Evolutionary conservation across 2,113 vertebrate species (phyloP), one percentile per base, ranked within the genome.

Genomic region (Forbesichthys papilliferus): DNA sequence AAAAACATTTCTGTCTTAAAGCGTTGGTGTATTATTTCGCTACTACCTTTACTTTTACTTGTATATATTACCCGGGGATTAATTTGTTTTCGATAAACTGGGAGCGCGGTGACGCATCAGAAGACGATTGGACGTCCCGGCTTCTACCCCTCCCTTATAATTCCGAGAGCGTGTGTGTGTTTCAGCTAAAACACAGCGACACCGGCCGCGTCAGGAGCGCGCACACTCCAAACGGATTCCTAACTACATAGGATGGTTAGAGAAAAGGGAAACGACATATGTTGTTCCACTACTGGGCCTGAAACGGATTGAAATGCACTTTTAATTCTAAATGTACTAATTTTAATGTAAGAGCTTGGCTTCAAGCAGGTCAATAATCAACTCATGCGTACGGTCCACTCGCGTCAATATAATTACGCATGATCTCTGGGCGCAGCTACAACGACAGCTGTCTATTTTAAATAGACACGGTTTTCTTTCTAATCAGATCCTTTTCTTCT

Each of bases 121-220:
- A 87, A 93, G 88, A 92, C 92, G 94, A 98, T 99, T 98, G 98
- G 96, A 93, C 94, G 91, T 91, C 86, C 89, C 88, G 93, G 88
- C 84, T 86, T 90, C 92, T 91, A 94, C 93, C 95, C 98, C 98
- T 96, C 95, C 97, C 96, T 96, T 95, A 94, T 95, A 94, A 95
- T 95, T 95, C 95, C 93, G 94, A 90, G 89, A 90, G 91, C 93
- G 94, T 90, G 93, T 91, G 90, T 93, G 90, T 93, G 94, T 93
- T 95, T 27, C 27, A 27, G 27, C 94, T 95, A 92, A 95, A 93
- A 94, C 94, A 95, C 94, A 95, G 92, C 92, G 89, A 87, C 86
- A 82, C 85, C 82, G 86, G 93, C 90, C 92, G 92, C 91, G 88
- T 90, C 92, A 93, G 84, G 89, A 91, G 91, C 86, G 87, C 85